Evolutionary conservation across 2,888 invertebrate species (phyloP), one percentile per base, ranked within the genome.

Genomic region (Drosophila diplacantha): DNA sequence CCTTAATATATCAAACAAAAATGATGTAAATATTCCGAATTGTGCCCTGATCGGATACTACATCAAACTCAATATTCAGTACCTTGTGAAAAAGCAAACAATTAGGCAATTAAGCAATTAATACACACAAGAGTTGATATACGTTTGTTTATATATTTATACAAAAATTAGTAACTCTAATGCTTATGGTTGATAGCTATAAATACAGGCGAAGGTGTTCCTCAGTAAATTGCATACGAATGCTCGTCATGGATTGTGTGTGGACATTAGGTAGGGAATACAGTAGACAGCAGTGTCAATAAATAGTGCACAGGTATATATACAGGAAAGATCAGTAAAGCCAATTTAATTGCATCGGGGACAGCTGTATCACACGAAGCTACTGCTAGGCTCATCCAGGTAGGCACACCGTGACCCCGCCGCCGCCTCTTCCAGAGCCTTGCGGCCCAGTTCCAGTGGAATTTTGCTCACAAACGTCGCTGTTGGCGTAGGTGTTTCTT

Each of bases 361-460:
- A 24, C 9, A 38, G 29, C 34, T 37, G 14, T 39, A 38, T 67
- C 86, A 92, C 68, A 92, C 92, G 88, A 92, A 92, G 89, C 92
- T 92, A 87, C 92, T 92, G 69, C 91, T 91, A 7, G 92, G 90
- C 75, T 91, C 91, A 76, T 92, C 92, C 69, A 92, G 87, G 85
- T 91, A 92, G 53, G 91, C 88, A 53, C 89, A 89, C 52, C 88
- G 85, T 18, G 80, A 76, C 37, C 72, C 73, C 18, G 81, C 64
- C 43, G 72, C 73, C 16, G 81, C 65, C 57, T 83, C 77, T 35
- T 85, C 82, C 22, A 83, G 51, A 5, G 83, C 50, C 41, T 79
- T 79, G 32, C 84, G 82, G 22, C 56, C 66, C 29, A 72, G 47
- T 16, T 81, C 78, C 35, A 78, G 69, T 58, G 84, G 77, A 46